Conservation (phyloP, 1,140 invertebrate species). For the Drosophila kohkoa region DNA sequence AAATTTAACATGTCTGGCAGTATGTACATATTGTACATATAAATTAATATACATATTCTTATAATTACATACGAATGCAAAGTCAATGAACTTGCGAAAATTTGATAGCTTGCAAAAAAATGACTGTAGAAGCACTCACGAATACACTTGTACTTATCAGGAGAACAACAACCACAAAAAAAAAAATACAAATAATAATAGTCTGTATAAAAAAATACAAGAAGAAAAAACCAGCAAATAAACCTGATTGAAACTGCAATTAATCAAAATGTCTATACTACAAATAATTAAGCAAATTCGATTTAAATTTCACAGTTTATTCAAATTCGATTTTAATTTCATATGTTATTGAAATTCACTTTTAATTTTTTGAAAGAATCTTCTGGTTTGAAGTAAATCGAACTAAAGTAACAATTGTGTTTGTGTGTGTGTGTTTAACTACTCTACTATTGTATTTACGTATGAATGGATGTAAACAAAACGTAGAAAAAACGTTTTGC, state of each 20-base stretch:
- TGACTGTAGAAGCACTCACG: conserved; percentile 24
- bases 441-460: conserved; percentile 54
- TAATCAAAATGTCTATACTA: neutral
- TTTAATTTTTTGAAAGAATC: neutral
- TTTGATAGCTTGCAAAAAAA: conserved; percentile 63
- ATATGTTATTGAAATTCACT: no score
- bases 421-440: conserved; percentile 18
- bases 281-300: neutral
- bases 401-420: conserved; percentile 22
- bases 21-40: conserved; percentile 1
- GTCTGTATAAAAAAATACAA: conserved; percentile 9
- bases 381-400: neutral
- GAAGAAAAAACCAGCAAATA: neutral
- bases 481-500: conserved; percentile 44
- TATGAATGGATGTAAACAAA: conserved; percentile 76
- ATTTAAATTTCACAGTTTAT: neutral
- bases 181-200: conserved; percentile 19
- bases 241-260: neutral
- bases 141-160: conserved; percentile 50
- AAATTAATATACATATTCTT: neutral
- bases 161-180: neutral
- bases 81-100: conserved; percentile 58
- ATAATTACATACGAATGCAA: neutral
- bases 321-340: neutral
- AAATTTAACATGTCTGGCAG: neutral